These are phyloP conservation scores for Torymus aiolomorphi DNA, from an alignment of 2,888 invertebrate species.

Conservation along the genomic window DNA sequence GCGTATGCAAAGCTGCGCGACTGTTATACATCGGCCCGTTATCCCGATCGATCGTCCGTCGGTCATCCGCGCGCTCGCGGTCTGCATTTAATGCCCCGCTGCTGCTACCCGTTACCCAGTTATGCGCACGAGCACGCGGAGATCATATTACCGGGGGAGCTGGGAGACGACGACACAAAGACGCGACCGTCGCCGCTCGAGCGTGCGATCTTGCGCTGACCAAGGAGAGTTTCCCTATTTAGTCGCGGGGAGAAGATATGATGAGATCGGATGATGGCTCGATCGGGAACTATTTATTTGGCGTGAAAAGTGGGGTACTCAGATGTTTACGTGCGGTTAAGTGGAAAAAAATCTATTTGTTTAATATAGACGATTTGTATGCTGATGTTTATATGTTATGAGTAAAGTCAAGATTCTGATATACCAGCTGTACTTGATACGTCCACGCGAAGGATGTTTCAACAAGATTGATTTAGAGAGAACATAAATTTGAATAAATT, in stretches of 20 bases:
- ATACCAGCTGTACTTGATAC: too few species aligned
- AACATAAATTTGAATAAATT: too few species aligned
- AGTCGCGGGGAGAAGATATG: background rate
- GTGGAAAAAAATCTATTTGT: too few species aligned
- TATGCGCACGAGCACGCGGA: conserved; percentile 67
- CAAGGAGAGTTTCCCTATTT: conserved; percentile 2
- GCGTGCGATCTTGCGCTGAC: conserved; percentile 48
- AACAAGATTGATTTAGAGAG: too few species aligned
- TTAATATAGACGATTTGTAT: too few species aligned
- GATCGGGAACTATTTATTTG: too few species aligned
- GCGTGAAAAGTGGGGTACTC: too few species aligned
- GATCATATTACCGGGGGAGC: conserved; percentile 69
- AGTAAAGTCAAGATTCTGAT: too few species aligned
- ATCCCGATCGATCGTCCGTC: conserved; percentile 50
- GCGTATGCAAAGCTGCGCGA: conserved; percentile 42
- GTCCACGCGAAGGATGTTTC: too few species aligned
- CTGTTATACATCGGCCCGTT: conserved; percentile 36
- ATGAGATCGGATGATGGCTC: too few species aligned
- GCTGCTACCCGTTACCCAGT: conserved; percentile 71
- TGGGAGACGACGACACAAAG: conserved; percentile 55
- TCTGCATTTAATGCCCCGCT: conserved; percentile 39
- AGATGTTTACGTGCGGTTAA: too few species aligned
- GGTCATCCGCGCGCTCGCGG: conserved; percentile 42
- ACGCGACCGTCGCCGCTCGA: conserved; percentile 50
- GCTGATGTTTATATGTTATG: too few species aligned